Evolutionary conservation across 2,888 invertebrate genomes (phyloP).

Genomic region (Halictus quadricinctus): DNA sequence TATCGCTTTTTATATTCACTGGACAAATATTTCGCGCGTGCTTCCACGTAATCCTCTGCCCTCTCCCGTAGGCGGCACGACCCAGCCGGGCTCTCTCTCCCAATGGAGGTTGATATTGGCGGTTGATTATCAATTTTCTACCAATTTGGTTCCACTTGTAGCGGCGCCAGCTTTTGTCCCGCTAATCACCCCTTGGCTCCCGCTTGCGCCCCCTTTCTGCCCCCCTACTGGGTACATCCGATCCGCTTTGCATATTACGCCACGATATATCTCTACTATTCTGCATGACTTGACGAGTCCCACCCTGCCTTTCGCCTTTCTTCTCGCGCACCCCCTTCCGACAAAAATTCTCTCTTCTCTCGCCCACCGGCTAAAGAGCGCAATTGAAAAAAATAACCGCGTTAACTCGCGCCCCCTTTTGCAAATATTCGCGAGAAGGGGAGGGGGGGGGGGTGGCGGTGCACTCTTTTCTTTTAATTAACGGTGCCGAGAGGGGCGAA

Average conservation of each 20-base stretch:
- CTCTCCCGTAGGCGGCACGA: conserved; percentile 48
- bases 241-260: conserved; percentile 79
- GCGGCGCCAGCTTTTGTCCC: conserved; percentile 80
- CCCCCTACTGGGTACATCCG: conserved; percentile 67
- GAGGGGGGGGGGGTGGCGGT: background rate
- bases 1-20: conserved; percentile 23
- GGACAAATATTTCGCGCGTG: conserved; percentile 51
- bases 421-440: background rate
- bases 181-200: conserved; percentile 80
- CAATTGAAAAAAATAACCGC: conserved; percentile 42
- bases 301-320: conserved; percentile 52
- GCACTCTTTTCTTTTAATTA: conserved; percentile 4
- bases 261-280: conserved; percentile 73
- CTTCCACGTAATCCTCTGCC: conserved; percentile 45
- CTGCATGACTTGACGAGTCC: conserved; percentile 64
- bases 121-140: conserved; percentile 82
- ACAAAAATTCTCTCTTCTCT: conserved; percentile 15
- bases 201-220: conserved; percentile 69
- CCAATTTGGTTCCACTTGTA: conserved; percentile 82
- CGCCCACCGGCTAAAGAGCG: conserved; percentile 34
- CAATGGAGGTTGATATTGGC: conserved; percentile 76
- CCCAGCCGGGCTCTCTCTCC: conserved; percentile 39
- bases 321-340: conserved; percentile 38
- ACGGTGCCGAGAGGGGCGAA: background rate
- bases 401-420: background rate